Evolutionary conservation across 1,140 invertebrate species (phyloP).

Genomic region (Sinonovacula constricta): DNA sequence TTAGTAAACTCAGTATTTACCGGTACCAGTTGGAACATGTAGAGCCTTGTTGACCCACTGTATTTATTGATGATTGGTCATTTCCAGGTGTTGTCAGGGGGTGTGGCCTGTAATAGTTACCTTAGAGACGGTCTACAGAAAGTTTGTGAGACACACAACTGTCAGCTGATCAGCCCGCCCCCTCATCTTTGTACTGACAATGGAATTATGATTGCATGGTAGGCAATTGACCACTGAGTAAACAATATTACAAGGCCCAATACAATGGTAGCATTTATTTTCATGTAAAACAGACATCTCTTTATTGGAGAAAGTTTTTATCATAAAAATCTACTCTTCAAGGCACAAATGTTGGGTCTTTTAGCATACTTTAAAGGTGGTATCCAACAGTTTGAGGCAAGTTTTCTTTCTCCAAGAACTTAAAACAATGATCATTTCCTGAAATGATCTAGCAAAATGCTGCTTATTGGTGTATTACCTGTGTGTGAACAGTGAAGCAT

Average conservation of each 20-base stretch:
- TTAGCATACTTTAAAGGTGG: too few relatives aligned
- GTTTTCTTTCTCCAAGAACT: too few relatives aligned
- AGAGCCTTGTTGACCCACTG: too few relatives aligned
- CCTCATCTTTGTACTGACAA: slow-evolving; percentile 97
- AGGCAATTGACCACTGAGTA: not conserved
- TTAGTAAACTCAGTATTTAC: not conserved
- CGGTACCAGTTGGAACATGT: not conserved
- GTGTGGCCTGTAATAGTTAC: slow-evolving; percentile 95
- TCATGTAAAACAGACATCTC: too few relatives aligned
- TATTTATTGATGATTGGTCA: slow-evolving; percentile 23
- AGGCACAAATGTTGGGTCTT: not conserved
- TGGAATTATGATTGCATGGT: slow-evolving; percentile 99
- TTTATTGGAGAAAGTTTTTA: not conserved
- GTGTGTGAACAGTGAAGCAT: too few relatives aligned
- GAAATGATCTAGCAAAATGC: too few relatives aligned
- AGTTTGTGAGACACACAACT: slow-evolving; percentile 85
- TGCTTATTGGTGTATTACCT: too few relatives aligned
- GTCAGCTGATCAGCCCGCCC: slow-evolving; percentile 86
- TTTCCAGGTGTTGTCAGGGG: slow-evolving; percentile 92
- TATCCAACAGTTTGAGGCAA: too few relatives aligned
- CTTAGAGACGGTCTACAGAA: slow-evolving; percentile 85
- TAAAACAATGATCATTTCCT: too few relatives aligned
- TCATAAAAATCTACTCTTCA: not conserved
- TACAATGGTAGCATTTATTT: not conserved
- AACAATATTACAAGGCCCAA: not conserved